phyloP scores from a whole-genome alignment of 2,797 vertebrate species.

The Coilia nasus region DNA sequence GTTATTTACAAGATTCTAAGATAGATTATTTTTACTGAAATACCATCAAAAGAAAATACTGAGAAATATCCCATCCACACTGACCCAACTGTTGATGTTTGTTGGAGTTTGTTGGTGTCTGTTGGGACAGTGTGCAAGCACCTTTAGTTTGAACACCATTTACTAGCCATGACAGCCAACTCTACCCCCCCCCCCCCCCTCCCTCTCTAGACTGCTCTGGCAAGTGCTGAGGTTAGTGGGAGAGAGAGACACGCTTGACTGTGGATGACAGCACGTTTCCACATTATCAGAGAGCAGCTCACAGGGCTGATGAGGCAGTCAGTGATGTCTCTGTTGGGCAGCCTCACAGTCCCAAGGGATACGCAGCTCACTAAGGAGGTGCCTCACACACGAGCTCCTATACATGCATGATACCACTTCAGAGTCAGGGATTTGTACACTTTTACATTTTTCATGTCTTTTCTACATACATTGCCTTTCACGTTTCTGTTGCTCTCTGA shows the following conservation, averaged over 20 bases:
- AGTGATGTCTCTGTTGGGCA: conserved; percentile 15
- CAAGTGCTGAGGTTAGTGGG: neutral
- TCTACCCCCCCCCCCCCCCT: neutral
- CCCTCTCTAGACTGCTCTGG: neutral
- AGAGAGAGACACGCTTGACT: neutral
- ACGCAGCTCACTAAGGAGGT: neutral
- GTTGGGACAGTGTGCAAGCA: no score
- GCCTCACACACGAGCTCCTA: neutral
- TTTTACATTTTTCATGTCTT: neutral
- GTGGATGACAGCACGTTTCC: conserved; percentile 9
- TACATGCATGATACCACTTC: neutral
- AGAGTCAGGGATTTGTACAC: neutral
- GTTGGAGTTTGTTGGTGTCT: no score
- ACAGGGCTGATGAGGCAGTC: conserved; percentile 11
- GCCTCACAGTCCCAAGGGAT: neutral
- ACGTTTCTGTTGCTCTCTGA: neutral
- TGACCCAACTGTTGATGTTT: no score
- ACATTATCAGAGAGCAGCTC: neutral
- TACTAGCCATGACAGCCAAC: neutral
- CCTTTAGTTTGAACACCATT: neutral
- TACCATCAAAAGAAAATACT: no score
- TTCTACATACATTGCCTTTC: neutral
- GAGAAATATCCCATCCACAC: no score
- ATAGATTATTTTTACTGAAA: no score
- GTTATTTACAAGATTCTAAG: no score